Base-by-base conservation (phyloP, 2,113 vertebrate genomes). In the Malaclemys terrapin region DNA sequence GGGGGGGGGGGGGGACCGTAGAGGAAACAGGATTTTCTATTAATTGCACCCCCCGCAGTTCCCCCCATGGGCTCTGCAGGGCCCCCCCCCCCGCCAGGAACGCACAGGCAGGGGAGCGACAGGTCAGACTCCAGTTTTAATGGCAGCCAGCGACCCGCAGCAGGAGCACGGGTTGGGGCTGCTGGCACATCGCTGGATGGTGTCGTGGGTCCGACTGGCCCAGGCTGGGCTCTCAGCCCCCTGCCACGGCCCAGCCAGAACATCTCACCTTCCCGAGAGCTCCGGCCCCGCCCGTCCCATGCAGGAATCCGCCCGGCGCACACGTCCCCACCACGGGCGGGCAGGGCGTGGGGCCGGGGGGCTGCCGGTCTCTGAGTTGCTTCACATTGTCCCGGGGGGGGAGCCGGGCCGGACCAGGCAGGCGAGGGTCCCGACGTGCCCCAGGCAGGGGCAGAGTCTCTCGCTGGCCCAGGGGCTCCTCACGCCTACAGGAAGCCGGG, bases 401-500 rank as follows among this genome's bases (percentile, higher is more conserved):
- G 47, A 52, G 53, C 85, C 53, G 47, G 76, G 59, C 45, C 24
- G 42, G 56, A 10, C 42, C 56, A 9, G 5, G 78, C 1, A 10
- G 72, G 53, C 13, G 19, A 53, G 19, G 52, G 53, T 52, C 38
- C 17, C 24, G 29, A 31, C 25, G 2, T 35, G 8, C 9, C 47
- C 0, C 0, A n/a, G 54, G 81, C 84, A 12, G 57, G 25, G 5
- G 50, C 50, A 50, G 24, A 29, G 10, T 53, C 53, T 54, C 7
- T 54, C 8, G 53, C 20, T 57, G 62, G 6, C 65, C 65, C 31
- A 5, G 13, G 29, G 62, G 12, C n/a, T 6, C 14, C 5, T 25
- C 11, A 1, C 5, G 4, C 57, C 97, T 98, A 99, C 78, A 99
- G 97, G 87, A 99, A 98, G 42, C 98, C 99, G 0, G 99, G 99